A percentile compares a stretch with the other conserved stretches of the same genome.
phyloP scores from a whole-genome alignment of 1,140 invertebrate genomes.

The Trissolcus basalis region DNA sequence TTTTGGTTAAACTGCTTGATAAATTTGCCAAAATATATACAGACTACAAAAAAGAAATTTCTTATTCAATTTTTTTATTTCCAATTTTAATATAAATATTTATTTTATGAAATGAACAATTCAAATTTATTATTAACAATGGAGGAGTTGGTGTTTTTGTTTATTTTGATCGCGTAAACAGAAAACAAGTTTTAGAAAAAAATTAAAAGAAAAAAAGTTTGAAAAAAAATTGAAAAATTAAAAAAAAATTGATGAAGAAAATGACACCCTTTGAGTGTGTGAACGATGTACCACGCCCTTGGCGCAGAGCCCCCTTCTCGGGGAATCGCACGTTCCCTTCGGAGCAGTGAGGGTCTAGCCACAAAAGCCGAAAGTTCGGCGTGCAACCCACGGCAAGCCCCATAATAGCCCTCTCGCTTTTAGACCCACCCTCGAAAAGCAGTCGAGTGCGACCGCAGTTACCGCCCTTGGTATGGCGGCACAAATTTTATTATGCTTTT shows the following conservation, averaged over 20 bases:
- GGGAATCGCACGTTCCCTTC: conserved; percentile 52
- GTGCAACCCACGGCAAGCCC: conserved; percentile 59
- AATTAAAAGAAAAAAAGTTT: no score
- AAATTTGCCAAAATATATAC: no score
- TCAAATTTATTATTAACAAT: no score
- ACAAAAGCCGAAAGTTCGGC: conserved; percentile 43
- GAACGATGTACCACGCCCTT: conserved; percentile 50
- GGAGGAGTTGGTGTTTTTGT: no score
- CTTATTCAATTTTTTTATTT: no score
- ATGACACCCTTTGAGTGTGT: conserved; percentile 41
- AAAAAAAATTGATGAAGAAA: conserved; percentile 24
- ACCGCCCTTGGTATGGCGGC: conserved; percentile 62
- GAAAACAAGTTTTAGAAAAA: no score
- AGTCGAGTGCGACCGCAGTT: conserved; percentile 59
- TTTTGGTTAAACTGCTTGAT: no score
- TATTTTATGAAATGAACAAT: no score
- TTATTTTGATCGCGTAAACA: no score
- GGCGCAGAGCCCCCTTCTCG: conserved; percentile 44
- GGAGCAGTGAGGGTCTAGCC: conserved; percentile 35
- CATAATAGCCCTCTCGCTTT: conserved; percentile 59
- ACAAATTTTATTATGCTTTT: conserved; percentile 64
- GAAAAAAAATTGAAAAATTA: background rate
- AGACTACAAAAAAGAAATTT: no score
- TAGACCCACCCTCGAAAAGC: conserved; percentile 59
- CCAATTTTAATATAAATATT: no score